Base-by-base conservation (phyloP, 1,140 invertebrate species). In the Neelides sp. region DNA sequence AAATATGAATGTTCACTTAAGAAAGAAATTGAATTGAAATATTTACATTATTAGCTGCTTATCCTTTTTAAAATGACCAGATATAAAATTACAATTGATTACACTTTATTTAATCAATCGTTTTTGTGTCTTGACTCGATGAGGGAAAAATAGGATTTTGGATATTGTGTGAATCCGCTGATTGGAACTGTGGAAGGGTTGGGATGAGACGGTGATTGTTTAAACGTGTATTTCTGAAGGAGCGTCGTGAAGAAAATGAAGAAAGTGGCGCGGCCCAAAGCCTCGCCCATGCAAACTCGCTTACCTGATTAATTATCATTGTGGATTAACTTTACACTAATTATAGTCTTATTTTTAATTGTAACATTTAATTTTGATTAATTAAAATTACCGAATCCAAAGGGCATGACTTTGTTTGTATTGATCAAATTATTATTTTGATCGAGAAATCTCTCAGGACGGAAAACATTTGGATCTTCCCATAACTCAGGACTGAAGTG, bases 381-480 rank as follows among this genome's bases (percentile, higher is more conserved):
- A 50, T 40, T 19, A 20, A n/a, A 32, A 12, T 26, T 54, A 46
- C 53, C 53, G 19, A 47, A 35, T 27, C 56, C 56, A 37, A 58
- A 58, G 1, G 56, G 48, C 48, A 58, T 53, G 19, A 58, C 51
- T 43, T 55, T 54, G n/a, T 15, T 19, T n/a, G 47, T 37, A 45
- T 51, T 51, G 24, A 58, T 44, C 19, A 50, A 42, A 46, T 58
- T 58, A 24, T 17, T 50, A 22, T 52, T 43, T 17, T 43, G 49
- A 35, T 54, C 48, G 13, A 58, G 43, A 43, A 58, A 58, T 43
- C 56, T 42, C 32, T 58, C 56, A 1, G 56, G 56, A 26, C 48
- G 15, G 22, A 58, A 58, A 4, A 36, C 42, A 7, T 41, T n/a
- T 15, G 56, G 56, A 20, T 58, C 56, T 10, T 34, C 44, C 52